These are phyloP conservation scores for Drosophila monieri DNA, from an alignment of 2,888 invertebrate genomes.

Conservation along the genomic window DNA sequence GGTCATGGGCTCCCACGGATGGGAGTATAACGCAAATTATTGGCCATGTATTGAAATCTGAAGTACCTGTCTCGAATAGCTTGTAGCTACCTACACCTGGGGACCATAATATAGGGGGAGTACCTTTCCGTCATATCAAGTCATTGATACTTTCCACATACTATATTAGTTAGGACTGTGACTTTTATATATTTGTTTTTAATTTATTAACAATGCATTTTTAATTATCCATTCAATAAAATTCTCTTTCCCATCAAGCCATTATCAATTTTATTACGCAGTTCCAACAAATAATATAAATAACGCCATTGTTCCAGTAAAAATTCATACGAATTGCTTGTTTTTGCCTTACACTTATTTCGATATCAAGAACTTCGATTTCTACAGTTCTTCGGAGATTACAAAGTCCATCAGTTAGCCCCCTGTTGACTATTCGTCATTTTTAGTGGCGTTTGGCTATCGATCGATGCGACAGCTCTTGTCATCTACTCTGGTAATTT, in stretches of 20 bases:
- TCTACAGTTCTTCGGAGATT: constrained; percentile 32
- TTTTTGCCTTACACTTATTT: constrained; percentile 3
- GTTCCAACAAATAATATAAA: constrained; percentile 6
- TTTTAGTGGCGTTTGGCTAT: constrained; percentile 4
- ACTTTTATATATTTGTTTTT: neutral
- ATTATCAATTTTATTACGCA: constrained; percentile 49
- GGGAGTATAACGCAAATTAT: constrained; percentile 5
- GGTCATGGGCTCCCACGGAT: constrained; percentile 28
- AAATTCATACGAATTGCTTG: neutral
- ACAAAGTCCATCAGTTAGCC: constrained; percentile 55
- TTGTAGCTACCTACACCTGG: too few species aligned
- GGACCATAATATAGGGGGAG: constrained; percentile 1
- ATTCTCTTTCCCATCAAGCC: constrained; percentile 6
- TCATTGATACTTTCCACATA: too few species aligned
- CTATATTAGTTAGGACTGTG: neutral
- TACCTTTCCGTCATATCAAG: neutral
- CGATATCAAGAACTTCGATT: constrained; percentile 13
- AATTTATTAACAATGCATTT: neutral
- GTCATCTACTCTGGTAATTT: constrained; percentile 50
- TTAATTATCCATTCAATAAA: neutral
- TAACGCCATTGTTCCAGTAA: neutral
- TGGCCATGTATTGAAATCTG: constrained; percentile 19
- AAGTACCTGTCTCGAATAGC: neutral
- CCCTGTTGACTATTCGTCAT: constrained; percentile 60
- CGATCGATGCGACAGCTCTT: constrained; percentile 25